Base-by-base conservation (phyloP, 2,113 vertebrate species). In the Maccullochella peelii region DNA sequence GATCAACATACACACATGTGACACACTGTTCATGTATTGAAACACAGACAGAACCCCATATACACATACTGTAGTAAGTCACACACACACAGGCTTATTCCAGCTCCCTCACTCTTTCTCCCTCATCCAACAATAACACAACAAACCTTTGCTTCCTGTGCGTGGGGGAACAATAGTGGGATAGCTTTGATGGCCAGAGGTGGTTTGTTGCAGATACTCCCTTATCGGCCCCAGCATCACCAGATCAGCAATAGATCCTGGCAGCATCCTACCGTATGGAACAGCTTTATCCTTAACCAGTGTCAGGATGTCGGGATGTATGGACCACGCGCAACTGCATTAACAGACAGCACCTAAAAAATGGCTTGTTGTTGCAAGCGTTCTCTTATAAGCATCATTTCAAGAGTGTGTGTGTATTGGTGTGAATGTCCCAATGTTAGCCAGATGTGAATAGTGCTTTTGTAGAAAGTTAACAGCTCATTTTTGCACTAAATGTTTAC, bases 91-190 rank as follows among this genome's bases (percentile, higher is more conserved):
- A 3, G 42, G 54, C 78, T 73, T 50, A 50, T 71, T 67, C 70
- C 77, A 74, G 71, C 71, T 73, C 70, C 50, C 88, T 80, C 80
- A 21, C 61, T 86, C 80, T 78, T 79, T 89, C 84, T 86, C 89
- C 77, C 58, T 88, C 86, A 85, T 96, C 95, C 95, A 95, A 95
- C 91, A 95, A 96, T 94, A 95, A 95, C 94, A 95, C 88, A 93
- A 92, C 89, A 93, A 87, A 84, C 87, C 94, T 88, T 88, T 74
- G 89, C 86, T 95, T 96, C 95, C 95, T 95, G 89, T 88, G 84
- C n/a, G 27, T 70, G 81, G 73, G 82, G 71, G 94, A 95, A 96
- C 95, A 96, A 95, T 96, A 68, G 93, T 80, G 93, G 94, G 93
- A 95, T 93, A 90, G 92, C 95, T 95, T 95, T 95, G 95, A 95